These are phyloP conservation scores for Scaptomyza tumidula DNA, from an alignment of 2,888 invertebrate genomes.

Conservation along the genomic window DNA sequence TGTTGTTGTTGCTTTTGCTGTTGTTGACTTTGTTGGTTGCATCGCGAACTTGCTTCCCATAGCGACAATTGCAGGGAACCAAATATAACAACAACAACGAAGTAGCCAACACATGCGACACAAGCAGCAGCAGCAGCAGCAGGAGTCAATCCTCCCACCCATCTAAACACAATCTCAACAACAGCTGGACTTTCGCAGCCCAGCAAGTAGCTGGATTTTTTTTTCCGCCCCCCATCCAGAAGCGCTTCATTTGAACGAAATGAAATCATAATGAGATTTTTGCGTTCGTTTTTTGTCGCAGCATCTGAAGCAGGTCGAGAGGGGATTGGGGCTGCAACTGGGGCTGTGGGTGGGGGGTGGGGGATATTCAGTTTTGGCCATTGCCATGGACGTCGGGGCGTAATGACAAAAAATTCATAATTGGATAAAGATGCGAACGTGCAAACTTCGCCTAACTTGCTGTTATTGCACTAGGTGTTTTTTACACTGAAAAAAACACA, in stretches of 20 bases:
- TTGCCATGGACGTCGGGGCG: conserved; percentile 68
- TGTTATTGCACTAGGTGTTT: not conserved
- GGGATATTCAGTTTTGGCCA: conserved; percentile 36
- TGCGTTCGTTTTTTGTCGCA: conserved; percentile 65
- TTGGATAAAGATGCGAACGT: conserved; percentile 77
- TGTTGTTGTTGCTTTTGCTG: conserved; percentile 21
- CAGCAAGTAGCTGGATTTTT: conserved; percentile 38
- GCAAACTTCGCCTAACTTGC: not conserved
- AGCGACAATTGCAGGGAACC: conserved; percentile 69
- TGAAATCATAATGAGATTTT: conserved; percentile 80
- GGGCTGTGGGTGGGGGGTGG: not conserved
- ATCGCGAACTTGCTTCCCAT: conserved; percentile 45
- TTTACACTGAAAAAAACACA: not conserved
- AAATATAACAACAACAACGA: conserved; percentile 27
- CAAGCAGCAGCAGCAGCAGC: conserved; percentile 10
- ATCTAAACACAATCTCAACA: conserved; percentile 2
- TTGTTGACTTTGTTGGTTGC: conserved; percentile 40
- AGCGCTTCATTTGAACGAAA: conserved; percentile 79
- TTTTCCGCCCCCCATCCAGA: conserved; percentile 56
- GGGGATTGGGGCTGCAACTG: not conserved
- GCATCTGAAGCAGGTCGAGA: not conserved
- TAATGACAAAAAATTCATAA: conserved; percentile 81
- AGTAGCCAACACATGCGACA: conserved; percentile 63
- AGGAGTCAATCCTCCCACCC: conserved; percentile 7
- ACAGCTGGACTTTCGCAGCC: conserved; percentile 48